A percentile compares a stretch with the other conserved stretches of the same genome.
phyloP scores from a whole-genome alignment of 1,140 invertebrate genomes.

The Pseudomyrmex cubaensis region DNA sequence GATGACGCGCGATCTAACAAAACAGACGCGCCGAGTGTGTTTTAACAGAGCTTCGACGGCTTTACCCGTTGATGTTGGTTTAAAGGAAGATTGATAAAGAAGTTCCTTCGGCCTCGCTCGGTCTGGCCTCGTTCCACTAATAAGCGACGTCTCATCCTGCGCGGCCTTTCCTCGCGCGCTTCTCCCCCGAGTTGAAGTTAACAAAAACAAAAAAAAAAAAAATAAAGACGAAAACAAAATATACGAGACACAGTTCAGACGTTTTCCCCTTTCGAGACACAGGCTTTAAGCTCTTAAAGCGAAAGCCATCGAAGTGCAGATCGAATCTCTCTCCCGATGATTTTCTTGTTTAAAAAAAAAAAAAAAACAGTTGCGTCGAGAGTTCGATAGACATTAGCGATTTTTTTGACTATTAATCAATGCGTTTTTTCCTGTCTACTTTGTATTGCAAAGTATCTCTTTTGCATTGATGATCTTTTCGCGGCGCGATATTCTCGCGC shows the following conservation, averaged over 20 bases:
- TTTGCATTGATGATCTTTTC: background rate
- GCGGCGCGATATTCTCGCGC: background rate
- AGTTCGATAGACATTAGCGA: too few species aligned
- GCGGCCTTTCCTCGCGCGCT: slow-evolving; percentile 66
- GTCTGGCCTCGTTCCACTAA: slow-evolving; percentile 64
- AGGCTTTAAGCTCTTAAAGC: slow-evolving; percentile 39
- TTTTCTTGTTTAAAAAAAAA: too few species aligned
- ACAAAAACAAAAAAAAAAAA: background rate
- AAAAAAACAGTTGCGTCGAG: too few species aligned
- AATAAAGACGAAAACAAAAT: slow-evolving; percentile 1
- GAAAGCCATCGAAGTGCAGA: slow-evolving; percentile 33
- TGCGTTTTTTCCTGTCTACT: too few species aligned
- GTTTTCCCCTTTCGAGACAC: slow-evolving; percentile 37
- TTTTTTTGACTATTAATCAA: too few species aligned
- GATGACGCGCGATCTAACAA: slow-evolving; percentile 26
- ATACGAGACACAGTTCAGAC: slow-evolving; percentile 12
- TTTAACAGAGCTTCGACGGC: slow-evolving; percentile 9
- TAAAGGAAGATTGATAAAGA: slow-evolving; percentile 65
- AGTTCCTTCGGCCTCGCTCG: slow-evolving; percentile 58
- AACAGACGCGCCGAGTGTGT: slow-evolving; percentile 19
- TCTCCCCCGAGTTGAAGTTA: slow-evolving; percentile 47
- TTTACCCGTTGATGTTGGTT: slow-evolving; percentile 4
- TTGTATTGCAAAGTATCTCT: background rate
- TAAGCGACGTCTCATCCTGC: slow-evolving; percentile 56
- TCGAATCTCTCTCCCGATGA: slow-evolving; percentile 30